These are phyloP conservation scores for Notiomystis cincta DNA, from an alignment of 2,113 vertebrate genomes.

Conservation along the genomic window DNA sequence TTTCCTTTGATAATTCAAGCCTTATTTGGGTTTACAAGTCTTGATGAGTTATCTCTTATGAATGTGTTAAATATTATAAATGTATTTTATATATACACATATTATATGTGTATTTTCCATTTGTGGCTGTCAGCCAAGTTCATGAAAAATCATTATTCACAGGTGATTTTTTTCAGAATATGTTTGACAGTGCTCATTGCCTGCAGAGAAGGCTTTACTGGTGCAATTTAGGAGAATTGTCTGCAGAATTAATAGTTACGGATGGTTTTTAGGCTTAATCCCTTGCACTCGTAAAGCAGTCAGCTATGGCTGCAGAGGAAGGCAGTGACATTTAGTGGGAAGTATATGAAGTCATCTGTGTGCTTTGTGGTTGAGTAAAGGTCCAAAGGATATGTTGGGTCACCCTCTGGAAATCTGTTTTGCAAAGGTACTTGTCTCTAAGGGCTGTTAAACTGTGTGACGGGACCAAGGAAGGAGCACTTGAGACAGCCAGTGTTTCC, in stretches of 20 bases:
- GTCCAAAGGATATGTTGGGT: not conserved
- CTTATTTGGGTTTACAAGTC: not conserved
- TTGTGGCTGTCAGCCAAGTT: not conserved
- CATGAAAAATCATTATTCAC: not conserved
- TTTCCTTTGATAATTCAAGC: not conserved
- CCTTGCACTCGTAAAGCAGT: not conserved
- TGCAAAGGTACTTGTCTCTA: constrained; percentile 2
- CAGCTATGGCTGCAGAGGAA: not conserved
- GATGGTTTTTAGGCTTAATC: not conserved
- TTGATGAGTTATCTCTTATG: not conserved
- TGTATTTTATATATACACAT: too few species aligned
- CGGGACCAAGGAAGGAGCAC: not conserved
- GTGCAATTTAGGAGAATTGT: not conserved
- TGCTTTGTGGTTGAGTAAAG: not conserved
- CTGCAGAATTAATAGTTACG: not conserved
- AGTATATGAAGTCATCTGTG: not conserved
- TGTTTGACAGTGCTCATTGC: not conserved
- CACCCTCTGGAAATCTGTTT: not conserved
- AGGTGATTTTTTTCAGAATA: not conserved
- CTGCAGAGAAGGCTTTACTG: not conserved
- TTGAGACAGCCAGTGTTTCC: constrained; percentile 27
- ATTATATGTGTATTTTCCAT: not conserved
- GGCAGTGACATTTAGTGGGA: not conserved
- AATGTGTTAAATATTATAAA: not conserved
- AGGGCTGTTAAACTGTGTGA: not conserved